phyloP scores from a whole-genome alignment of 2,113 vertebrate species.

The Solenodon paradoxus region DNA sequence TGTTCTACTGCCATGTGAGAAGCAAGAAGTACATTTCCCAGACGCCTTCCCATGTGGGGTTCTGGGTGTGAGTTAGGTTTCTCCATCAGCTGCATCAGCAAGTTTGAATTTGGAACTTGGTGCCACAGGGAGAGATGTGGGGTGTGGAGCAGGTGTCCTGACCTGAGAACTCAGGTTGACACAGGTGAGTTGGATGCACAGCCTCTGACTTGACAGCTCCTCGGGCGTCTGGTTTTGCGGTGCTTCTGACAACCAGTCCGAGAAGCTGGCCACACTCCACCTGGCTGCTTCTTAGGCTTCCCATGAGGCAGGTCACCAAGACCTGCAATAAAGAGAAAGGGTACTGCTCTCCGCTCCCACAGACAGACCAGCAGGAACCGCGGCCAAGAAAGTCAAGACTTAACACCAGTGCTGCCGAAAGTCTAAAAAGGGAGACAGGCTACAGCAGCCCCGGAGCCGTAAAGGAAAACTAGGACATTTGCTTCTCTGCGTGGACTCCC shows the following conservation, averaged over 20 bases:
- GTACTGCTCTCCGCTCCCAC: neutral
- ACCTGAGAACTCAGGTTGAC: neutral
- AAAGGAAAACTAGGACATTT: neutral
- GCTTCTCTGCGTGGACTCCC: neutral
- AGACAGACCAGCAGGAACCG: neutral
- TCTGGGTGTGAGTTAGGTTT: neutral
- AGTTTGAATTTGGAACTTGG: neutral
- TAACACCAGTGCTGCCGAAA: neutral
- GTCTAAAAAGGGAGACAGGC: neutral
- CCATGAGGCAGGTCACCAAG: fast-evolving
- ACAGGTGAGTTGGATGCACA: too few species aligned
- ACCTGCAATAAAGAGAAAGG: neutral
- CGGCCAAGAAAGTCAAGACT: neutral
- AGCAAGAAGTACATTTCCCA: neutral
- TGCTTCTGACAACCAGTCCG: neutral
- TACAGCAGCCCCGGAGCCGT: neutral
- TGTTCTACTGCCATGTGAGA: too few species aligned
- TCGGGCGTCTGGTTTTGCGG: neutral
- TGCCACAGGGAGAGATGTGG: neutral
- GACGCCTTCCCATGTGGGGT: neutral
- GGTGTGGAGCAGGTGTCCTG: fast-evolving
- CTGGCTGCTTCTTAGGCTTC: too few species aligned
- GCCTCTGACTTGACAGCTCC: neutral
- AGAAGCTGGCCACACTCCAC: neutral
- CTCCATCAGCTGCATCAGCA: neutral